Conservation (phyloP, 1,140 invertebrate species). For the Thrips palmi region DNA sequence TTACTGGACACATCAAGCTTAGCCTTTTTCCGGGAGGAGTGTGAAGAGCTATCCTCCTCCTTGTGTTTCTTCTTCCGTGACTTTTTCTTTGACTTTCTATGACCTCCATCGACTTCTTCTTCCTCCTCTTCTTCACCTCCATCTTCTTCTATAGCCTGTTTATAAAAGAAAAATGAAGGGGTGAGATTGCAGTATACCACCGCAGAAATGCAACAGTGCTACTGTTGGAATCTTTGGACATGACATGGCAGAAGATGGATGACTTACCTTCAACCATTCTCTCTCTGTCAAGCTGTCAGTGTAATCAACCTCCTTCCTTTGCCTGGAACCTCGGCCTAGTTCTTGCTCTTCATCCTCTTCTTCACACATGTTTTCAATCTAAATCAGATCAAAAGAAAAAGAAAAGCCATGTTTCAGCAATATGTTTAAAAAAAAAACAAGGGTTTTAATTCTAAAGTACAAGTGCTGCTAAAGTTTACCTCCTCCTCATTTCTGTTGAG, state of each 20-base stretch:
- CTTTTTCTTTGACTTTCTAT: constrained; percentile 10
- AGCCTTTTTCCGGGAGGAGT: constrained; percentile 9
- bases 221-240: neutral
- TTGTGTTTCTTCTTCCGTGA: constrained; percentile 15
- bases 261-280: constrained; percentile 36
- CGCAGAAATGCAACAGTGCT: neutral
- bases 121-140: constrained; percentile 18
- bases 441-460: neutral
- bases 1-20: neutral
- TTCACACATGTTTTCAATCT: constrained; percentile 18
- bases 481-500: constrained; percentile 38
- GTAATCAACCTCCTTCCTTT: constrained; percentile 51
- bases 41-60: constrained; percentile 14
- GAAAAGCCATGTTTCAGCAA: neutral
- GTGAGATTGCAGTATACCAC: constrained; percentile 1
- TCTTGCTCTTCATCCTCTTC: constrained; percentile 25
- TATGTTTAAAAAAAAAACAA: constrained; percentile 5
- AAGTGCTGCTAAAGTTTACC: constrained; percentile 20
- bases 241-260: no score
- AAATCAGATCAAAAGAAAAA: constrained; percentile 1
- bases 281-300: constrained; percentile 42
- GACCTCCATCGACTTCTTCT: constrained; percentile 12
- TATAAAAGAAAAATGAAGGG: constrained; percentile 11
- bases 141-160: constrained; percentile 19
- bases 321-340: constrained; percentile 29